Conservation (phyloP, 2,797 vertebrate genomes). For the Gymnocypris eckloni region DNA sequence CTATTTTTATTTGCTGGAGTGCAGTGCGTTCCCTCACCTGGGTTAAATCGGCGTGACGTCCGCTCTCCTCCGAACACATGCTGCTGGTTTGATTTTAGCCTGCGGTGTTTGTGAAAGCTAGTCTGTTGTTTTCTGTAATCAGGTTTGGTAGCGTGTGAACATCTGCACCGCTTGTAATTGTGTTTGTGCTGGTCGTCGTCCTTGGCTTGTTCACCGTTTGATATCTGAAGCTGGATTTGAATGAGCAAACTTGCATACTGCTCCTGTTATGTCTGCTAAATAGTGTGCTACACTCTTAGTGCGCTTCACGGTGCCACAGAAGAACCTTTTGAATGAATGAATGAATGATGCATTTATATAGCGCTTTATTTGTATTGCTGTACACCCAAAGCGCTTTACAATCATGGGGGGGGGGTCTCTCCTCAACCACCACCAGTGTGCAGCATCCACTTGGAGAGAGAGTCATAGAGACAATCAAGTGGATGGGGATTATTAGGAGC, state of each 20-base stretch:
- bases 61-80: neutral
- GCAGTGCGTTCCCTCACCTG: neutral
- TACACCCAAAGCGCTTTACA: too few relatives aligned
- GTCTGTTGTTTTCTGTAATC: neutral
- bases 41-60: neutral
- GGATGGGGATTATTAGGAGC: too few relatives aligned
- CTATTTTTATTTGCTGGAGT: neutral
- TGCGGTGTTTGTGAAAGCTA: neutral
- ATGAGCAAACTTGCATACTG: neutral
- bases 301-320: too few relatives aligned
- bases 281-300: neutral
- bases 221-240: neutral
- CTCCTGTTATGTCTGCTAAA: neutral
- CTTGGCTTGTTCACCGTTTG: neutral
- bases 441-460: too few relatives aligned
- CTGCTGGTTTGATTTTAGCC: neutral
- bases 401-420: too few relatives aligned
- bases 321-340: too few relatives aligned
- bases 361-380: too few relatives aligned
- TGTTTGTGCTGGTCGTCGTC: neutral
- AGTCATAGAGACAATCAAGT: too few relatives aligned
- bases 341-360: too few relatives aligned
- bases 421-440: too few relatives aligned
- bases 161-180: neutral
- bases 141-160: neutral